A percentile compares a stretch with the other conserved stretches of the same genome.
Conservation (phyloP, 2,888 invertebrate genomes). For the Cylindroiulus punctatus region DNA sequence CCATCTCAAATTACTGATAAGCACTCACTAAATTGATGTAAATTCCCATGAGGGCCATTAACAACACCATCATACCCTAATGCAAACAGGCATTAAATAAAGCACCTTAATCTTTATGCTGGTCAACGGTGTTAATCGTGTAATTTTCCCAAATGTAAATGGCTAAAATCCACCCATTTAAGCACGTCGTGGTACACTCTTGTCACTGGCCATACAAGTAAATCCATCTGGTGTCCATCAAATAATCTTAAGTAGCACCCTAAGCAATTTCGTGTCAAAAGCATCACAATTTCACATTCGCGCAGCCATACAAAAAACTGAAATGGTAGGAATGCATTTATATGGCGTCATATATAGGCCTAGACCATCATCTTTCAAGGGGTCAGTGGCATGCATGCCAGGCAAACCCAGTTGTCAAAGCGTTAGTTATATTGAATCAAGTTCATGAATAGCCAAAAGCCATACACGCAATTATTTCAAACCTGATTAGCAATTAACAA, state of each 20-base stretch:
- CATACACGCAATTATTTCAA: not conserved
- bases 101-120: not conserved
- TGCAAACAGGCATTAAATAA: not conserved
- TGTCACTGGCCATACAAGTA: not conserved
- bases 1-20: not conserved
- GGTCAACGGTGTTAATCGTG: not conserved
- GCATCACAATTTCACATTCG: not conserved
- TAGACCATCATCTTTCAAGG: not conserved
- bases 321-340: constrained; percentile 18
- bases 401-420: not conserved
- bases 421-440: not conserved
- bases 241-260: not conserved
- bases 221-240: constrained; percentile 1
- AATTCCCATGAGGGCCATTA: not conserved
- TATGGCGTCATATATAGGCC: not conserved
- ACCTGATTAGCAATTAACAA: constrained; percentile 10
- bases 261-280: not conserved
- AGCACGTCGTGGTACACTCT: not conserved
- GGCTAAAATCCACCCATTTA: not conserved
- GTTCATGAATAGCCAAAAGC: not conserved
- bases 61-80: constrained; percentile 2
- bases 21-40: not conserved
- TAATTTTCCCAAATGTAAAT: not conserved
- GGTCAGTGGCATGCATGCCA: constrained; percentile 9
- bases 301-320: not conserved